Evolutionary conservation across 2,797 vertebrate genomes (phyloP), one percentile per base, ranked within the genome.

Genomic region (Leuciscus waleckii): DNA sequence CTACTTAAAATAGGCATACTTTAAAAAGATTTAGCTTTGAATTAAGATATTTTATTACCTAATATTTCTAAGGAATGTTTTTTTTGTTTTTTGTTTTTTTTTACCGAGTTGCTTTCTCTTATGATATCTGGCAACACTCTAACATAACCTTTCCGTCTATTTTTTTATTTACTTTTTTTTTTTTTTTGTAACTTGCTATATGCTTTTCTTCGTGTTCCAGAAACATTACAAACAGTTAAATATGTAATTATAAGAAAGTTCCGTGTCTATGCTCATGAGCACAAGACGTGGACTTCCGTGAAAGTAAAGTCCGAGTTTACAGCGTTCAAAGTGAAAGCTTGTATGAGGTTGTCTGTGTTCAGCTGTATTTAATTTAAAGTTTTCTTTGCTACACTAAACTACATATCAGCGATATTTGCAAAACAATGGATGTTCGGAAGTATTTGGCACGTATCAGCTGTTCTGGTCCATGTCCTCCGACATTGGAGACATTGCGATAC

Each of bases 401-500:
- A 46, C 13, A 46, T n/a, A 39, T 0, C 10, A 1, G 74, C 19
- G 23, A n/a, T 39, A 8, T n/a, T 37, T 29, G 4, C 7, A 26
- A 16, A 29, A 63, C 13, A 2, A 90, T 89, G 86, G 81, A 90
- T 14, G 46, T 89, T 71, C 43, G 79, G 0, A 32, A 49, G 0
- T 97, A 96, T 83, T 87, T 97, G 67, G 17, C 67, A 2, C 93
- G 95, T 49, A 94, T 96, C 0, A 91, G 92, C 5, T 93, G 88
- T 21, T 11, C 65, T 3, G 92, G 76, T 0, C 67, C 86, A 0
- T 29, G 46, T 0, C 32, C 69, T 41, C 92, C 93, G 10, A 93
- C 84, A 2, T 37, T 95, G 85, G 91, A 91, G 0, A 89, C 90
- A 19, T 87, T 96, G 35, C 83, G 88, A 5, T n/a, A 73, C 3